These are phyloP conservation scores for Tricholauxania praeusta DNA, from an alignment of 2,888 invertebrate species.

Conservation along the genomic window DNA sequence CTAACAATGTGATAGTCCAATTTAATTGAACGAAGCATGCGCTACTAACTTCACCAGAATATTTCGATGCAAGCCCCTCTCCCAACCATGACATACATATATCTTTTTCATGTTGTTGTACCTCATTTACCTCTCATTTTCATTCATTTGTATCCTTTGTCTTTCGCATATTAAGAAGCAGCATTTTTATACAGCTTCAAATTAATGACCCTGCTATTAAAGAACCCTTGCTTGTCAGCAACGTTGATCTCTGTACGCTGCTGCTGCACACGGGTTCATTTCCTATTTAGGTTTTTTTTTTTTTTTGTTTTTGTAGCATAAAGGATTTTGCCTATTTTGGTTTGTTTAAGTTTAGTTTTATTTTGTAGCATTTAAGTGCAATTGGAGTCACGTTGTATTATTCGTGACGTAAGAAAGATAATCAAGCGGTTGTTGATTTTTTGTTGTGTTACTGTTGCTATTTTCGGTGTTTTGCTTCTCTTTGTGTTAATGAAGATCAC, in stretches of 20 bases:
- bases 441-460: slow-evolving; percentile 32
- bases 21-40: too few species aligned
- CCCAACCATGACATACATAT: slow-evolving; percentile 32
- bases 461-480: not conserved
- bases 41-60: too few species aligned
- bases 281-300: slow-evolving; percentile 1
- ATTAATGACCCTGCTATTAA: too few species aligned
- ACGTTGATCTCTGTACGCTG: slow-evolving; percentile 8
- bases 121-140: too few species aligned
- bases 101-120: too few species aligned
- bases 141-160: too few species aligned
- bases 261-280: slow-evolving; percentile 8
- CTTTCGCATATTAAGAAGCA: too few species aligned
- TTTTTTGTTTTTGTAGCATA: not conserved
- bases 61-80: slow-evolving; percentile 48
- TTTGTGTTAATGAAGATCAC: not conserved
- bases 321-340: not conserved
- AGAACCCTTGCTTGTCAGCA: not conserved
- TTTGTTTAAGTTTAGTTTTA: slow-evolving; percentile 14
- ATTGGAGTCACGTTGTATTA: slow-evolving; percentile 63
- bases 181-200: too few species aligned
- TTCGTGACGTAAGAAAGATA: slow-evolving; percentile 62
- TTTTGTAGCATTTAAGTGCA: slow-evolving; percentile 57
- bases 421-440: slow-evolving; percentile 43
- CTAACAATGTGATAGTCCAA: too few species aligned